Conservation (phyloP, 2,113 vertebrate genomes). For the Sphyrna mokarran region DNA sequence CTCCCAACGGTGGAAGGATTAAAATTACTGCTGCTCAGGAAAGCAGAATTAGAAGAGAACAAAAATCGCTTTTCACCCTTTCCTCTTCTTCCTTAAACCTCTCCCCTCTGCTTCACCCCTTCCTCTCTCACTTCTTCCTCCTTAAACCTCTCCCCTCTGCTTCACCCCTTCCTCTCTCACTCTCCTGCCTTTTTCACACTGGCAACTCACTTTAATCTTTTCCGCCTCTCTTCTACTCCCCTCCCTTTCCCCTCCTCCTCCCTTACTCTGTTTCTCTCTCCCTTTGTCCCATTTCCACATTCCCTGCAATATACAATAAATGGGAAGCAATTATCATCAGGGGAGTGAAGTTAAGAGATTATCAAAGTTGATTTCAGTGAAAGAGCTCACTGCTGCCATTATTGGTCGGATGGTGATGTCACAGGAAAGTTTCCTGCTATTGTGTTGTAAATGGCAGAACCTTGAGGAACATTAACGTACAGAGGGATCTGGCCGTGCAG, state of each 20-base stretch:
- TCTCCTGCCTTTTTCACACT: not conserved
- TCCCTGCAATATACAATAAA: not conserved
- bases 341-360: not conserved
- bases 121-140: too few relatives aligned
- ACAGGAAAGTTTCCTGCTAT: not conserved
- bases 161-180: too few relatives aligned
- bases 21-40: not conserved
- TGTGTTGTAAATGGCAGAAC: too few relatives aligned
- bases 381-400: not conserved
- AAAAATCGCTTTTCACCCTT: not conserved
- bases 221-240: too few relatives aligned
- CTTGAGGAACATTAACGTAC: too few relatives aligned
- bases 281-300: not conserved
- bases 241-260: not conserved
- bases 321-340: not conserved
- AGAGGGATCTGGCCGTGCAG: too few relatives aligned
- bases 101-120: too few relatives aligned
- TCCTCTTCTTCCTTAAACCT: too few relatives aligned
- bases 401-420: too few relatives aligned
- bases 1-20: not conserved
- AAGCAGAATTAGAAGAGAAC: not conserved
- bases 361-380: not conserved
- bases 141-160: too few relatives aligned
- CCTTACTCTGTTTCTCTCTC: not conserved
- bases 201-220: too few relatives aligned